phyloP scores from a whole-genome alignment of 1,140 invertebrate genomes.

The Brachystomella parvula region DNA sequence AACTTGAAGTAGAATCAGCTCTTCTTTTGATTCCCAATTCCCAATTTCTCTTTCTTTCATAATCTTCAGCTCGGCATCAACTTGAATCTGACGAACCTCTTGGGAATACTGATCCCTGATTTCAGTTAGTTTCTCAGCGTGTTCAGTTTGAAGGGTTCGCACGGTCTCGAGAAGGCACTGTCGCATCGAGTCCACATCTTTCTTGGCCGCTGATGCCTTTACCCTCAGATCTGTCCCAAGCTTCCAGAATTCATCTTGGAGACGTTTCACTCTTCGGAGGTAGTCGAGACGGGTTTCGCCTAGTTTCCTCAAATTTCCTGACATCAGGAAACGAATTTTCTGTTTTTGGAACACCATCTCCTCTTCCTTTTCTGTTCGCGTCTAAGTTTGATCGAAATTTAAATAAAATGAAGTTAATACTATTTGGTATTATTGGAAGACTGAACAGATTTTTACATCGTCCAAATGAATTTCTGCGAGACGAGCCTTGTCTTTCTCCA shows the following conservation, averaged over 20 bases:
- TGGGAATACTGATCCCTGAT: conserved; percentile 18
- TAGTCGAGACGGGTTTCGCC: conserved; percentile 49
- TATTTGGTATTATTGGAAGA: neutral
- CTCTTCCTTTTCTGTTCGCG: conserved; percentile 73
- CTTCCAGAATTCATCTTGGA: conserved; percentile 27
- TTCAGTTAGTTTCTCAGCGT: conserved; percentile 14
- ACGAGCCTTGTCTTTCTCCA: conserved; percentile 63
- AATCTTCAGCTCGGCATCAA: conserved; percentile 60
- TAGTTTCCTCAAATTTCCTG: conserved; percentile 77
- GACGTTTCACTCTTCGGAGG: conserved; percentile 23
- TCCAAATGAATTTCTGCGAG: conserved; percentile 44
- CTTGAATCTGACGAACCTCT: conserved; percentile 27
- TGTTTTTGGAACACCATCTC: conserved; percentile 82
- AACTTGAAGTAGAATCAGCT: conserved; percentile 62
- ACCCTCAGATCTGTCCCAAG: conserved; percentile 27
- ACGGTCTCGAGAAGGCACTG: conserved; percentile 59
- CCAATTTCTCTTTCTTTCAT: conserved; percentile 65
- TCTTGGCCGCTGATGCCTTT: conserved; percentile 63
- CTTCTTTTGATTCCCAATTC: conserved; percentile 57
- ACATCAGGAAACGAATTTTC: conserved; percentile 84
- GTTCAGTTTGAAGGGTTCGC: conserved; percentile 9
- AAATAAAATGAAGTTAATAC: neutral
- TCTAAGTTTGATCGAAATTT: conserved; percentile 32
- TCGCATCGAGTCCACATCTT: conserved; percentile 66
- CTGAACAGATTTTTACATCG: neutral